Percentiles rank a stretch among this genome's conserved stretches.
Conservation (phyloP, 2,888 invertebrate genomes). For the Conchocele bisecta region DNA sequence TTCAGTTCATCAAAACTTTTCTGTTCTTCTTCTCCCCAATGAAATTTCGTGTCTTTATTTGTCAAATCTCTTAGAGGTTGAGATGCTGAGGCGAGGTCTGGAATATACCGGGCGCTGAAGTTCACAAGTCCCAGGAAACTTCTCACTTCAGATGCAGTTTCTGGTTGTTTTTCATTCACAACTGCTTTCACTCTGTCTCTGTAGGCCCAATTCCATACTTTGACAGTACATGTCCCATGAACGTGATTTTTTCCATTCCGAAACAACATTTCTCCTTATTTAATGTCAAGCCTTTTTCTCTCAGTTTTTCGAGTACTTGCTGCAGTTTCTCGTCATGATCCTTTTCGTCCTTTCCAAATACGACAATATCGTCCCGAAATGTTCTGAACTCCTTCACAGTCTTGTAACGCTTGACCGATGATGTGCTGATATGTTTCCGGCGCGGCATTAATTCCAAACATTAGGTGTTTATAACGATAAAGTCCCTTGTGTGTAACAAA, state of each 20-base stretch:
- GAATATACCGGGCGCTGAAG: conserved; percentile 34
- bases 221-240: conserved; percentile 45
- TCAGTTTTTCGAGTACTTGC: conserved; percentile 10
- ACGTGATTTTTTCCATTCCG: conserved; percentile 31
- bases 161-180: conserved; percentile 37
- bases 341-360: conserved; percentile 36
- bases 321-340: conserved; percentile 47
- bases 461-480: conserved; percentile 56
- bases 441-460: conserved; percentile 59
- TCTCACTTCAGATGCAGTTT: conserved; percentile 44
- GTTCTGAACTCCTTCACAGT: too few species aligned
- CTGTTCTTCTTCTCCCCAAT: conserved; percentile 30
- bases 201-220: conserved; percentile 36
- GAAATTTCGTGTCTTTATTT: conserved; percentile 7
- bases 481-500: conserved; percentile 61
- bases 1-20: conserved; percentile 31
- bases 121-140: conserved; percentile 47
- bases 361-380: conserved; percentile 61
- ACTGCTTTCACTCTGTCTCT: conserved; percentile 36
- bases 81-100: conserved; percentile 28
- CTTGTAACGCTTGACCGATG: too few species aligned
- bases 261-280: conserved; percentile 51
- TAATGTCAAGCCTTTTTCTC: conserved; percentile 39
- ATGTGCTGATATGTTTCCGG: conserved; percentile 57
- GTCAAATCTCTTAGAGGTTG: conserved; percentile 36